These are phyloP conservation scores for Chironomus tentans DNA, from an alignment of 2,888 invertebrate genomes.

Conservation along the genomic window DNA sequence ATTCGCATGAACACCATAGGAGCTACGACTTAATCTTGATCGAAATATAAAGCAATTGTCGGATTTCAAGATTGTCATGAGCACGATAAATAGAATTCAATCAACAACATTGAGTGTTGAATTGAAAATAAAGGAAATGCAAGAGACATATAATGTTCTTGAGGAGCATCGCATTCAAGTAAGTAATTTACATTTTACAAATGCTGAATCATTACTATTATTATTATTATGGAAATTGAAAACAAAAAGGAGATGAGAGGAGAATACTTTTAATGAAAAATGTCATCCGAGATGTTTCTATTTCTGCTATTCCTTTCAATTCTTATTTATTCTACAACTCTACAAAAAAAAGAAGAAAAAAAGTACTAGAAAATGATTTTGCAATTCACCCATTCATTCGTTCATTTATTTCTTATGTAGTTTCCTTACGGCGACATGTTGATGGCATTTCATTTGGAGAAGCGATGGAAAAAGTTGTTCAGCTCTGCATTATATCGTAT, in stretches of 20 bases:
- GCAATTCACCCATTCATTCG: not conserved
- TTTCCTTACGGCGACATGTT: slow-evolving; percentile 41
- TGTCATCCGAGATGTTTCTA: slow-evolving; percentile 8
- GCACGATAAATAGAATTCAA: slow-evolving; percentile 66
- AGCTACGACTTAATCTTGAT: slow-evolving; percentile 57
- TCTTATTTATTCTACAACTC: not conserved
- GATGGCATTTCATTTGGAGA: slow-evolving; percentile 50
- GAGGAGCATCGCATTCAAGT: slow-evolving; percentile 61
- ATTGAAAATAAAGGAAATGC: slow-evolving; percentile 60
- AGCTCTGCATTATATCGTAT: slow-evolving; percentile 59
- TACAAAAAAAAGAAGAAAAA: not conserved
- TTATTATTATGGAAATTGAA: not conserved
- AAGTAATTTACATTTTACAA: slow-evolving; percentile 31
- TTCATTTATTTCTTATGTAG: slow-evolving; percentile 30
- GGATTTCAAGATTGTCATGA: slow-evolving; percentile 76
- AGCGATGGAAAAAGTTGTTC: slow-evolving; percentile 60
- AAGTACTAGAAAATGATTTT: not conserved
- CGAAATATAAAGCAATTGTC: slow-evolving; percentile 68
- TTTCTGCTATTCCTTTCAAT: not conserved
- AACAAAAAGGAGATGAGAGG: not conserved
- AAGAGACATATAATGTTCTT: slow-evolving; percentile 69
- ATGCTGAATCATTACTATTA: not conserved
- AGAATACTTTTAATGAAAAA: slow-evolving; percentile 3
- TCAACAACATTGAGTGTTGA: slow-evolving; percentile 69
- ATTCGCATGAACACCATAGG: slow-evolving; percentile 34